Evolutionary conservation across 2,888 invertebrate genomes (phyloP).

Genomic region (Nipponacmea schrenckii): DNA sequence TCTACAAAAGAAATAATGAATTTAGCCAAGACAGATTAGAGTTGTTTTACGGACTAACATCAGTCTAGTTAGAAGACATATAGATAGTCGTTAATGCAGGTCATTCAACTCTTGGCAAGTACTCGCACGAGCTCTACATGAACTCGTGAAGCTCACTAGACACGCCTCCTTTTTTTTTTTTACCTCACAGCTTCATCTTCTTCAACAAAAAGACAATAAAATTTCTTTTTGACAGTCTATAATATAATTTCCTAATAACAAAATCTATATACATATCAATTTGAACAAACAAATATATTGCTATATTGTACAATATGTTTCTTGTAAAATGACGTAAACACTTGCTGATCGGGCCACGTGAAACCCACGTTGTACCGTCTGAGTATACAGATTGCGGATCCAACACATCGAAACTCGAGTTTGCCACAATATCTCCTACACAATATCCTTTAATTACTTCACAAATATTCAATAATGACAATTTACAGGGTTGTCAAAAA

Average conservation of each 20-base stretch:
- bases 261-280: no score
- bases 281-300: no score
- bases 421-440: neutral
- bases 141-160: neutral
- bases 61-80: neutral
- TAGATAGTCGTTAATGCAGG: neutral
- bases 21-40: neutral
- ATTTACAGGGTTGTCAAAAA: neutral
- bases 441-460: neutral
- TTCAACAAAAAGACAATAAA: no score
- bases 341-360: slow-evolving; percentile 18
- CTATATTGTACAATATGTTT: no score
- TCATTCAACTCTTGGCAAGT: no score
- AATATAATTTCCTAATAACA: no score
- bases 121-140: no score
- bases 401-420: neutral
- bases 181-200: no score
- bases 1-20: neutral
- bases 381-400: neutral
- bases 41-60: neutral
- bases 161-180: neutral
- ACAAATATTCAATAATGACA: neutral
- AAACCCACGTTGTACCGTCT: slow-evolving; percentile 21
- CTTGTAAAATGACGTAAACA: no score
- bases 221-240: no score